Percentiles rank a stretch among this genome's conserved stretches.
phyloP scores from a whole-genome alignment of 30 jellyfish, hydroid and myxozoan genomes.

The Calvadosia cruxmelitensis region DNA sequence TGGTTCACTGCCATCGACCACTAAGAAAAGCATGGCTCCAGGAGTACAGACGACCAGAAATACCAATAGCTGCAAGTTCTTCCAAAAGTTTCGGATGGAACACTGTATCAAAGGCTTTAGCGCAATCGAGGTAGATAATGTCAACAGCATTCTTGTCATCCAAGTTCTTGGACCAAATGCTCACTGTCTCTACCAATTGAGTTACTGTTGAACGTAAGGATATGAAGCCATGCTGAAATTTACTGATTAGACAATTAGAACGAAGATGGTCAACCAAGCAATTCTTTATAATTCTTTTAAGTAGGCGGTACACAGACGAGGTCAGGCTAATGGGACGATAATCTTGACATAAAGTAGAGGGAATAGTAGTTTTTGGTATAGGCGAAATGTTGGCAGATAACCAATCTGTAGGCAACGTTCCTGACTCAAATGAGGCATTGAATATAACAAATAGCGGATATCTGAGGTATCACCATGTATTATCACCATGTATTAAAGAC shows the following conservation, averaged over 20 bases:
- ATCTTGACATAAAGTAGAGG: background rate
- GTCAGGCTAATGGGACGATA: background rate
- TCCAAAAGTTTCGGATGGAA: background rate
- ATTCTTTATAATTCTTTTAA: background rate
- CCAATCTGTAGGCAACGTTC: background rate
- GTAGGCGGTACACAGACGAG: background rate
- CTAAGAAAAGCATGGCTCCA: background rate
- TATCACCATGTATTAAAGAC: too few species aligned
- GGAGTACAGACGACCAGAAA: background rate
- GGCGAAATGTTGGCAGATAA: background rate
- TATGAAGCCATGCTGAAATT: background rate
- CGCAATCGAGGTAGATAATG: background rate
- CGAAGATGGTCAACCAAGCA: background rate
- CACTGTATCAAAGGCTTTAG: background rate
- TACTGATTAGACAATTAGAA: background rate
- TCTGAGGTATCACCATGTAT: too few species aligned
- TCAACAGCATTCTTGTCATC: background rate
- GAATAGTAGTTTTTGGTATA: background rate
- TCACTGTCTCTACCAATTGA: background rate
- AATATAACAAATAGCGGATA: background rate
- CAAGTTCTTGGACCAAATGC: background rate
- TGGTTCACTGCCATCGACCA: background rate
- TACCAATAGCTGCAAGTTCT: background rate
- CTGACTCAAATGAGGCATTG: background rate
- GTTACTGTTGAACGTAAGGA: background rate